Evolutionary conservation across 2,113 vertebrate genomes (phyloP).

Genomic region (Amphilophus citrinellus): DNA sequence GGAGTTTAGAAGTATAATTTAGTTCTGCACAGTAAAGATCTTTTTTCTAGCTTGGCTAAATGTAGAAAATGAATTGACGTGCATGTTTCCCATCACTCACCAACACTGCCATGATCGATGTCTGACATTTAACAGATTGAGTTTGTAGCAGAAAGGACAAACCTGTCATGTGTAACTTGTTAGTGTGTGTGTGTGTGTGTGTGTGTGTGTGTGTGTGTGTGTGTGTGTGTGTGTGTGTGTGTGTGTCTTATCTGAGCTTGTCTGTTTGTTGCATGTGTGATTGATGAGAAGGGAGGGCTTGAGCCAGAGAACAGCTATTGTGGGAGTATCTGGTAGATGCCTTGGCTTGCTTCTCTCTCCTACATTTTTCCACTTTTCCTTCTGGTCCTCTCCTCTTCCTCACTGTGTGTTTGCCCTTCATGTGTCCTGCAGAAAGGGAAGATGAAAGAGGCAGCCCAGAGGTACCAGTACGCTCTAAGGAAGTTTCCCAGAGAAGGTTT

Average conservation of each 20-base stretch:
- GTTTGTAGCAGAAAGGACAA: conserved; percentile 58
- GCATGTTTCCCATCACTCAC: conserved; percentile 27
- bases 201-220: background rate
- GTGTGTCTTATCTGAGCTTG: background rate
- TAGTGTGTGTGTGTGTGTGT: background rate
- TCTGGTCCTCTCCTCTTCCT: conserved; percentile 37
- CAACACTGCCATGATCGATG: conserved; percentile 58
- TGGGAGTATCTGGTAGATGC: conserved; percentile 31
- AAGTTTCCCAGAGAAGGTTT: conserved; percentile 97
- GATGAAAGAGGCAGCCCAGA: conserved; percentile 98
- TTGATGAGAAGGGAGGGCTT: conserved; percentile 49
- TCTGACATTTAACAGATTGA: conserved; percentile 72
- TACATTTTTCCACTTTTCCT: background rate
- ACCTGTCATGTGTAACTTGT: conserved; percentile 33
- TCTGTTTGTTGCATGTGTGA: conserved; percentile 49
- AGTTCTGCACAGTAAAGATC: background rate
- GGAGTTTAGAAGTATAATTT: background rate
- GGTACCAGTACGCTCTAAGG: conserved; percentile 96
- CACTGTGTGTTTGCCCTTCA: conserved; percentile 34
- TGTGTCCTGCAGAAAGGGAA: conserved; percentile 91
- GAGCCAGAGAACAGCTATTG: conserved; percentile 30
- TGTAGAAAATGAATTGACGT: conserved; percentile 47
- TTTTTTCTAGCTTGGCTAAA: conserved; percentile 35
- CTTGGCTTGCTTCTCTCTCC: background rate
- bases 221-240: background rate